phyloP scores from a whole-genome alignment of 2,797 vertebrate genomes.

The Acipenser oxyrinchus region DNA sequence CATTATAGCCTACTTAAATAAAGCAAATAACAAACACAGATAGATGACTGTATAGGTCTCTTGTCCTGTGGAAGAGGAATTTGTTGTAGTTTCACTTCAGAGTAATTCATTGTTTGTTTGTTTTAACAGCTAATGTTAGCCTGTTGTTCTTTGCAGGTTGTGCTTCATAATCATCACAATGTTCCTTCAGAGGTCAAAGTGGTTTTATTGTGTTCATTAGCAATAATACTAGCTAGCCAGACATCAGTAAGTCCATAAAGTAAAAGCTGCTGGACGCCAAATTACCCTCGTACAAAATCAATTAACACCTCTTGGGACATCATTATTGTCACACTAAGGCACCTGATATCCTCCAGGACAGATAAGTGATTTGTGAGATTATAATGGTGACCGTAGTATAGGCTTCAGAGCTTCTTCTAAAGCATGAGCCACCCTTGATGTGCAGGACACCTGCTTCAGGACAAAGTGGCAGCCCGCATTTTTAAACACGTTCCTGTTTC shows the following conservation, averaged over 20 bases:
- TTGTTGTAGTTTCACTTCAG: not conserved
- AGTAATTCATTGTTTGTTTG: conserved; percentile 3
- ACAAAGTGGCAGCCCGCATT: not conserved
- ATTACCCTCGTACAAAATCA: conserved; percentile 73
- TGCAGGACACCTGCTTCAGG: not conserved
- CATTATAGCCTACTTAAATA: too few relatives aligned
- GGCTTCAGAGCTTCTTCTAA: conserved; percentile 17
- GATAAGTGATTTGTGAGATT: conserved; percentile 69
- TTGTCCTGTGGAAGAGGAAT: not conserved
- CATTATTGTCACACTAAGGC: conserved; percentile 75
- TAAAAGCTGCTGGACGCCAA: conserved; percentile 55
- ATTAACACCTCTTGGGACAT: conserved; percentile 74
- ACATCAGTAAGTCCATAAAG: conserved; percentile 56
- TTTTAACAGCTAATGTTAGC: conserved; percentile 52
- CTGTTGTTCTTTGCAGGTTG: conserved; percentile 50
- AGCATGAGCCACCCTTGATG: not conserved
- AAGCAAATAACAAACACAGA: not conserved
- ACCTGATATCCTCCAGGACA: conserved; percentile 62
- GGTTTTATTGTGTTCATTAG: conserved; percentile 70
- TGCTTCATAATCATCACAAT: conserved; percentile 55
- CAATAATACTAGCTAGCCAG: conserved; percentile 61
- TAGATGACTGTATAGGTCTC: not conserved
- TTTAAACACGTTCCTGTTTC: not conserved
- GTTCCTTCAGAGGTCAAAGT: conserved; percentile 58
- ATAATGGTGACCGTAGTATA: conserved; percentile 39